Evolutionary conservation across 2,797 vertebrate genomes (phyloP), one percentile per base, ranked within the genome.

Genomic region (Oryzias sinensis): DNA sequence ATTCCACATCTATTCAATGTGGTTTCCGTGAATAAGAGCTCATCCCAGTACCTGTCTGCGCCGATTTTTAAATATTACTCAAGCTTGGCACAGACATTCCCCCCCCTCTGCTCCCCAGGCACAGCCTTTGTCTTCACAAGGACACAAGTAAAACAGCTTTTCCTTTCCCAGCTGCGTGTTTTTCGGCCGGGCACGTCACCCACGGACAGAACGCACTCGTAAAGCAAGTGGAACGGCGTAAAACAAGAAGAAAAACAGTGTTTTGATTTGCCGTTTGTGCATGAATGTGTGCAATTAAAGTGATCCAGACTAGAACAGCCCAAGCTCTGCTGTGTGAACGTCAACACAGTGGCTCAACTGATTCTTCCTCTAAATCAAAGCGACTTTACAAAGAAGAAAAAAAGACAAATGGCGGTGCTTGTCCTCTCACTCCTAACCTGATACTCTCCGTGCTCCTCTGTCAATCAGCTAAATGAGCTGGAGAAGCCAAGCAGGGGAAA

Each of bases 1-100:
- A 88, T 82, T 91, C 92, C 90, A 87, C 86, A 79, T 89, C 89
- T 90, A 93, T 93, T 91, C 91, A 89, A 77, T 89, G 63, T 76
- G 88, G 86, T 90, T 93, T 62, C 88, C 88, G 67, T 43, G 86
- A 91, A 87, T 87, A 82, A 69, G 69, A 84, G 87, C 89, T 90
- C 87, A 56, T 86, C 89, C 78, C 84, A 83, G 82, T 91, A 94
- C 89, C 91, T 94, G 92, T 90, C 89, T 86, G 59, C 56, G 82
- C 82, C 83, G 82, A 91, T 87, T 89, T 22, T 82, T 87, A 85
- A 89, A 67, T 87, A 85, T 95, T 94, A 93, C 92, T 91, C 54
- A 74, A 90, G 87, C 87, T 84, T 93, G 91, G 93, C 94, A 93
- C 50, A 50, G 61, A 76, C 66, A 37, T 55, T 65, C 70, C 7